Evolutionary conservation across 2,113 vertebrate species (phyloP), one percentile per base, ranked within the genome.

Genomic region (Gallinago media): DNA sequence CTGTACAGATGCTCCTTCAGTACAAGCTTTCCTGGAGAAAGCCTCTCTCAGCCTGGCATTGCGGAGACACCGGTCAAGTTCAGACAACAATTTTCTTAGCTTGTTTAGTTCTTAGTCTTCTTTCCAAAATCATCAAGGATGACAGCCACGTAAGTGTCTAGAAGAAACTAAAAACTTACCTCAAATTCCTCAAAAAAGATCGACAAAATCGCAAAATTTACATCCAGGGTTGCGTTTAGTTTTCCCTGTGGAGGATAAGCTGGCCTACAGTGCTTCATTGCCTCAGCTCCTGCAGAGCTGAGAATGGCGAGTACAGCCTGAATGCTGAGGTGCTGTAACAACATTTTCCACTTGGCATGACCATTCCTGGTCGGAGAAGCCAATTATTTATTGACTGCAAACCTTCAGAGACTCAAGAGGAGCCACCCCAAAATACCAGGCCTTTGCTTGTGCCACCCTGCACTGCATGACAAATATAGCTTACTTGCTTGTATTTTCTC

Each of bases 311-410:
- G 25, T 3, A 12, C 34, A 62, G 34, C 66, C 46, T 19, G 59
- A 61, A 31, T 0, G 1, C n/a, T 22, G 31, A 65, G 70, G 50
- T 25, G 19, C 8, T 0, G 0, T 29, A 17, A 22, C 31, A 34
- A 61, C 56, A 12, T 34, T 2, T 59, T 29, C 7, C 38, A 15
- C 22, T 8, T 7, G 29, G 44, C 58, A 47, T 1, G 3, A 31
- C 72, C 61, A 16, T 11, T 26, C 11, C 1, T 32, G 50, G 29
- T 7, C 63, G 73, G 26, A 55, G 32, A 55, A 70, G 15, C 25
- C 34, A 6, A 6, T 3, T 19, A 11, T 2, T 17, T 54, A 46
- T 14, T 0, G 2, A 9, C 15, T 25, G 66, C 42, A 47, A 32
- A 79, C 26, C 20, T 44, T 40, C 14, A 3, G 47, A 36, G 55